Base-by-base conservation (phyloP, 2,113 vertebrate genomes). In the Toxotes chatareus region DNA sequence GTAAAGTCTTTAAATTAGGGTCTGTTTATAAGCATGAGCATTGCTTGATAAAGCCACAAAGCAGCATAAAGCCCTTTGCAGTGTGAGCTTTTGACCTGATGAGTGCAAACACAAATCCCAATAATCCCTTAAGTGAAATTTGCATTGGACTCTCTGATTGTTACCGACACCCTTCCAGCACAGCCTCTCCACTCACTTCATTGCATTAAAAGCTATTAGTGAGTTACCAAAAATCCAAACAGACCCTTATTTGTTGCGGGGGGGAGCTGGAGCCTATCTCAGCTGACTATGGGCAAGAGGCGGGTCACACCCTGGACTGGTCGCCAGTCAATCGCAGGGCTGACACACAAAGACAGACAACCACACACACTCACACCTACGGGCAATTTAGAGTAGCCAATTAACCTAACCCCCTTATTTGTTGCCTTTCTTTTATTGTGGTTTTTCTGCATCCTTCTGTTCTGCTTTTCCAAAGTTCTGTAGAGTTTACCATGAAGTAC, bases 51-150 rank as follows among this genome's bases (percentile, higher is more conserved):
- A 63, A 71, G 42, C 47, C 49, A 62, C n/a, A 79, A 73, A 69
- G 71, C 71, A 79, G 13, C 67, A 32, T 66, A 21, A 59, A 79
- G 40, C 66, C 56, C 56, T 64, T 47, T 55, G 46, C 62, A 67
- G 47, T n/a, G 47, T 73, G 80, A 83, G 76, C 69, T 77, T 88
- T 49, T 80, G 83, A 88, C 80, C 68, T 66, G 56, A 31, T 73
- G 63, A 74, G 62, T 70, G 77, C 64, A 66, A 65, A 74, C 46
- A 80, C 63, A 80, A 80, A 83, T 69, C 59, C 76, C 23, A 73
- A 51, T 83, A 86, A 86, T 86, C 80, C 73, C 63, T 42, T 1
- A 70, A 76, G 83, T 38, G 71, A 69, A 72, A 80, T 82, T 73
- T 68, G 67, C 76, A 85, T 85, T 23, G 1, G 36, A 27, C 32